Percentiles rank a stretch among this genome's conserved stretches.
Conservation (phyloP, 2,113 vertebrate genomes). For the Gallinago media region DNA sequence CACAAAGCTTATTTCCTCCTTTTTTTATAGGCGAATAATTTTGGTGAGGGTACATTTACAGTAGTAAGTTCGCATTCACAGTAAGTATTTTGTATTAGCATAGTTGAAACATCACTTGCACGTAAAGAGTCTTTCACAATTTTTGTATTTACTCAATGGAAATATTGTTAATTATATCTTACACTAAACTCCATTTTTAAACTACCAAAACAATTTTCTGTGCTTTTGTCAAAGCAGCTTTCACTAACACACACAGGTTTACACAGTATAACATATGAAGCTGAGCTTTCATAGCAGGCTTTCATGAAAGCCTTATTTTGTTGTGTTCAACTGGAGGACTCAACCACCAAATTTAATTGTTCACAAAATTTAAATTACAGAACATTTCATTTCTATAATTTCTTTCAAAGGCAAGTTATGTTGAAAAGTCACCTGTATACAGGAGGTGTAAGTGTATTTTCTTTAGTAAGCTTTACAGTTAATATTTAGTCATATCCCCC, state of each 20-base stretch:
- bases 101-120: not conserved
- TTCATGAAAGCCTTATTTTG: not conserved
- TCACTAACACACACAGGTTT: not conserved
- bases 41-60: not conserved
- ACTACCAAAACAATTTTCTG: not conserved
- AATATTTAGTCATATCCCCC: not conserved
- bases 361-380: not conserved
- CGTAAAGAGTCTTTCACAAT: not conserved
- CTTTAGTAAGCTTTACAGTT: not conserved
- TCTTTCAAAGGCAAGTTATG: not conserved
- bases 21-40: not conserved
- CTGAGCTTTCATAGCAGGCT: slow-evolving; percentile 6
- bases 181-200: not conserved
- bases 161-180: not conserved
- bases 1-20: not conserved
- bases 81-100: not conserved
- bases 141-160: not conserved
- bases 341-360: not conserved
- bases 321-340: slow-evolving; percentile 6
- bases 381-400: not conserved
- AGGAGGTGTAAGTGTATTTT: not conserved
- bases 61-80: not conserved
- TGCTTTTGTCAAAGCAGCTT: not conserved
- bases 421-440: not conserved
- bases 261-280: not conserved